phyloP scores from a whole-genome alignment of 2,797 vertebrate species.

The Pseudochirops cupreus region DNA sequence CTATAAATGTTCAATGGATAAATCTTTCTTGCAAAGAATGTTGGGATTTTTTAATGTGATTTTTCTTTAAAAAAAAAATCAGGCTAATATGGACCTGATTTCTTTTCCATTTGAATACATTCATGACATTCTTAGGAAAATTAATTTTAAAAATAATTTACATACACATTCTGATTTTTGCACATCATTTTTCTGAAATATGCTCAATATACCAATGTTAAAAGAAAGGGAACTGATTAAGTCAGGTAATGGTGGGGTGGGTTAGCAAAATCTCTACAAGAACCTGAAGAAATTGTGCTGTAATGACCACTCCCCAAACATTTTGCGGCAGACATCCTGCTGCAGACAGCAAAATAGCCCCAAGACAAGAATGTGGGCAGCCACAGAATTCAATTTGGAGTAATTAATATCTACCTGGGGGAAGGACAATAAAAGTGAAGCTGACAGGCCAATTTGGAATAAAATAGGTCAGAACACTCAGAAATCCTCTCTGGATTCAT shows the following conservation, averaged over 20 bases:
- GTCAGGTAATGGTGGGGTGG: neutral
- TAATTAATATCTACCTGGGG: constrained; percentile 17
- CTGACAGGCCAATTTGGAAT: constrained; percentile 25
- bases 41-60: neutral
- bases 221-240: neutral
- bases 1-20: neutral
- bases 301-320: constrained; percentile 13
- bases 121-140: neutral
- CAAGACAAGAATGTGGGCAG: constrained; percentile 8
- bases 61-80: neutral
- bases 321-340: neutral
- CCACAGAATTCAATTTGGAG: constrained; percentile 23
- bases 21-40: neutral
- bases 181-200: neutral
- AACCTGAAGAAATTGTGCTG: neutral
- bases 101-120: neutral
- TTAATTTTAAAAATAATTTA: neutral
- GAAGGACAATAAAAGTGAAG: constrained; percentile 19
- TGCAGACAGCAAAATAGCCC: neutral
- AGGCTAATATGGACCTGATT: neutral
- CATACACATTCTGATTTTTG: neutral
- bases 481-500: constrained; percentile 23
- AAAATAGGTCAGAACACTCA: constrained; percentile 19
- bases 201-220: neutral
- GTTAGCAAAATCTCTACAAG: neutral